These are phyloP conservation scores for Dasypogon diadema DNA, from an alignment of 2,888 invertebrate genomes.

Conservation along the genomic window DNA sequence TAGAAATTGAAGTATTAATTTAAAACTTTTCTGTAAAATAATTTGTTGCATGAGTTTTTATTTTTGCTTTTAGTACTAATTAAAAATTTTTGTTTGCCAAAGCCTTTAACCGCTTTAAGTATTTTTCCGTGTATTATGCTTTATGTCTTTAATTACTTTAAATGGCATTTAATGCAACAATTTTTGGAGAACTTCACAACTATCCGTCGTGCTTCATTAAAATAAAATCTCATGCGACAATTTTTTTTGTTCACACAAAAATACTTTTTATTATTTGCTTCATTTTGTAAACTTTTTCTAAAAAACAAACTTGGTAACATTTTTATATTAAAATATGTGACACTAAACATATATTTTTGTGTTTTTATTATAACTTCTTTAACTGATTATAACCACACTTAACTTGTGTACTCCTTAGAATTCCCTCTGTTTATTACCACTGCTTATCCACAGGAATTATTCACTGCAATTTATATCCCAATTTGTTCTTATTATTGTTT, in stretches of 20 bases:
- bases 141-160: constrained; percentile 3
- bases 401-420: constrained; percentile 13
- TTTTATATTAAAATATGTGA: constrained; percentile 15
- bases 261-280: constrained; percentile 15
- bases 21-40: constrained; percentile 30
- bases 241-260: constrained; percentile 4
- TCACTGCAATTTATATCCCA: not conserved
- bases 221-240: constrained; percentile 44
- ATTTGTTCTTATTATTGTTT: not conserved
- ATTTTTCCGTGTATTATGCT: constrained; percentile 2
- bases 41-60: constrained; percentile 58
- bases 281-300: constrained; percentile 2
- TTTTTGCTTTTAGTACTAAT: constrained; percentile 51
- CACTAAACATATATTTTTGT: constrained; percentile 40
- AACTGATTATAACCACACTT: constrained; percentile 28
- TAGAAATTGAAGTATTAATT: constrained; percentile 17
- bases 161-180: too few relatives aligned
- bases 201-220: constrained; percentile 7
- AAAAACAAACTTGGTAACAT: constrained; percentile 8
- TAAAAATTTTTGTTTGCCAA: constrained; percentile 2
- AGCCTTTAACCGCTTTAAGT: constrained; percentile 16
- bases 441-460: not conserved
- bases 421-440: not conserved
- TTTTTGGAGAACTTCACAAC: not conserved
- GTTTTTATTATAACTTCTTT: constrained; percentile 9